Percentiles rank a stretch among this genome's conserved stretches.
phyloP scores from a whole-genome alignment of 2,888 invertebrate genomes.

The Hypomecis atomaria region DNA sequence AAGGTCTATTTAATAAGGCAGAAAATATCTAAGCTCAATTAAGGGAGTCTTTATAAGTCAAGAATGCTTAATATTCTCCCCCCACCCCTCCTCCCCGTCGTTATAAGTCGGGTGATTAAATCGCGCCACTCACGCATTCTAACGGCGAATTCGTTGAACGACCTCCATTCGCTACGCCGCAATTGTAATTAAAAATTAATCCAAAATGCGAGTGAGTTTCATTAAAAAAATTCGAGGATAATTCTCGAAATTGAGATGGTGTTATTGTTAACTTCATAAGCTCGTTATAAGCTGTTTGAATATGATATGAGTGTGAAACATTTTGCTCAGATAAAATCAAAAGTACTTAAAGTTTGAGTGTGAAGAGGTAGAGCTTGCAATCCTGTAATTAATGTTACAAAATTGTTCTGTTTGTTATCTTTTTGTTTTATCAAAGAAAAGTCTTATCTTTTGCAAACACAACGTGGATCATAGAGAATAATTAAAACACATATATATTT shows the following conservation, averaged over 20 bases:
- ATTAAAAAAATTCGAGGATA: conserved; percentile 22
- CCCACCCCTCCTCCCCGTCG: conserved; percentile 53
- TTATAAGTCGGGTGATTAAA: conserved; percentile 78
- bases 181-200: conserved; percentile 82
- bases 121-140: conserved; percentile 75
- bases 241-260: conserved; percentile 23
- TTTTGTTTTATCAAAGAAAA: too few species aligned
- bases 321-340: background rate
- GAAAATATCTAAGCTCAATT: conserved; percentile 74
- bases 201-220: conserved; percentile 58
- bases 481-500: too few species aligned
- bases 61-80: conserved; percentile 74
- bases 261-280: conserved; percentile 16
- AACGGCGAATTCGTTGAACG: conserved; percentile 58
- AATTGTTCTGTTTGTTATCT: too few species aligned
- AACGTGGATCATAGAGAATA: too few species aligned
- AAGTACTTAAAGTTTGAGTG: background rate
- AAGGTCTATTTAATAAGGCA: conserved; percentile 68
- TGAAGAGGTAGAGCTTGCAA: too few species aligned
- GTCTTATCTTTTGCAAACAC: too few species aligned
- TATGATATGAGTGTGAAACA: background rate
- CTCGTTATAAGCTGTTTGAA: background rate
- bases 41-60: conserved; percentile 73
- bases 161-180: conserved; percentile 67
- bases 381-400: too few species aligned